phyloP scores from a whole-genome alignment of 2,113 vertebrate genomes.

The Hippopotamus amphibius region DNA sequence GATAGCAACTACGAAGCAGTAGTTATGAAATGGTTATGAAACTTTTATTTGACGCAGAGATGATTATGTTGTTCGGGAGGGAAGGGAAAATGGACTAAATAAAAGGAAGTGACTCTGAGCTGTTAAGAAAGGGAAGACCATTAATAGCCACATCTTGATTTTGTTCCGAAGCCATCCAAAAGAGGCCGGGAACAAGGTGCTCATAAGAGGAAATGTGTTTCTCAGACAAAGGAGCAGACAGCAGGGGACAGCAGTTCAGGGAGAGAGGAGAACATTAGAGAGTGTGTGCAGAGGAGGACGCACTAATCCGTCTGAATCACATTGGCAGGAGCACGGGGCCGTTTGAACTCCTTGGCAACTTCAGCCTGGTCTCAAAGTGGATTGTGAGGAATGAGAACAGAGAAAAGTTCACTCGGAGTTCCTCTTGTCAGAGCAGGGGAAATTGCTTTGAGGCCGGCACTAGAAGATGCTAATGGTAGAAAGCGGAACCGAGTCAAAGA shows the following conservation, averaged over 20 bases:
- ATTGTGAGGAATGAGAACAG: constrained; percentile 70
- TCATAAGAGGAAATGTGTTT: constrained; percentile 76
- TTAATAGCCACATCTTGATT: constrained; percentile 80
- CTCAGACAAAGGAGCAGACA: constrained; percentile 74
- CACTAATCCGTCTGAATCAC: constrained; percentile 58
- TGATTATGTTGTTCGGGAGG: constrained; percentile 59
- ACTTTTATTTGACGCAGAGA: constrained; percentile 72
- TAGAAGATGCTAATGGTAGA: constrained; percentile 64
- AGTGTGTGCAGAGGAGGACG: background rate
- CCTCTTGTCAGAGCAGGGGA: constrained; percentile 56
- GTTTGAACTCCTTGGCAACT: constrained; percentile 78
- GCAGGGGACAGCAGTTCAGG: constrained; percentile 60
- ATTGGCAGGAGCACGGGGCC: background rate
- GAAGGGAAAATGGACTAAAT: constrained; percentile 56
- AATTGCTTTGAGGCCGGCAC: constrained; percentile 72
- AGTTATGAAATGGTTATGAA: constrained; percentile 69
- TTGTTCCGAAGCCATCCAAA: constrained; percentile 66
- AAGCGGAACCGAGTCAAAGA: constrained; percentile 24
- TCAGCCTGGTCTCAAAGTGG: constrained; percentile 59
- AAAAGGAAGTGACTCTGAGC: constrained; percentile 66
- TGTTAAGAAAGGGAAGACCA: constrained; percentile 66
- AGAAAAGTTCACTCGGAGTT: constrained; percentile 66
- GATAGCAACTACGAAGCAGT: constrained; percentile 60
- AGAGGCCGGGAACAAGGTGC: constrained; percentile 73
- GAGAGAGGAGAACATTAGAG: background rate